phyloP scores from a whole-genome alignment of 2,888 invertebrate genomes.

The Mellilla xanthometata region DNA sequence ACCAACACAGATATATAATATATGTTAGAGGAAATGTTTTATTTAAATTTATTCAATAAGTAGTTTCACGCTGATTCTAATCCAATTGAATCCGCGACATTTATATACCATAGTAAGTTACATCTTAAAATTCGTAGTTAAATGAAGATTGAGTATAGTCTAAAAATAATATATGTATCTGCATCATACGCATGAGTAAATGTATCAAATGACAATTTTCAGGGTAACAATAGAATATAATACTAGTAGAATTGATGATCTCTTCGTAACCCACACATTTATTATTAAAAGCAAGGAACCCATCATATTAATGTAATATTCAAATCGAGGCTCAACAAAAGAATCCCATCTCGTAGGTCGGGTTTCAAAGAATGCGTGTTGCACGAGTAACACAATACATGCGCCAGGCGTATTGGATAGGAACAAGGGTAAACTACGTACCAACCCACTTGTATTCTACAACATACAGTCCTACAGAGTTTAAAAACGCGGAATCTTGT shows the following conservation, averaged over 20 bases:
- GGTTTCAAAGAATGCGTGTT: slow-evolving; percentile 71
- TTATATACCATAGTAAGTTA: too few species aligned
- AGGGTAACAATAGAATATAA: slow-evolving; percentile 28
- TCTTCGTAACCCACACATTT: slow-evolving; percentile 31
- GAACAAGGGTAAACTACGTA: slow-evolving; percentile 34
- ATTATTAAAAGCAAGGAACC: slow-evolving; percentile 57
- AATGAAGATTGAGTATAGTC: too few species aligned
- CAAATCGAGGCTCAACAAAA: slow-evolving; percentile 74
- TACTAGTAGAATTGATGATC: slow-evolving; percentile 19
- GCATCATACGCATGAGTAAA: too few species aligned
- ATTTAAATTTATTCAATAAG: too few species aligned
- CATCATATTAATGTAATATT: slow-evolving; percentile 74
- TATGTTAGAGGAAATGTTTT: too few species aligned
- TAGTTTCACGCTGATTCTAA: too few species aligned
- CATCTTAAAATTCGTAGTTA: too few species aligned
- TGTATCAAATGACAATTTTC: slow-evolving; percentile 13
- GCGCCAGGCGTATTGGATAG: slow-evolving; percentile 54
- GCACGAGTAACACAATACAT: slow-evolving; percentile 71
- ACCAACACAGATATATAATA: neutral
- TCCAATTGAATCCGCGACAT: too few species aligned
- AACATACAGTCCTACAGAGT: slow-evolving; percentile 1
- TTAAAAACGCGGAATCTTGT: slow-evolving; percentile 4
- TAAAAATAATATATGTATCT: too few species aligned
- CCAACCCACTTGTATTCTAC: slow-evolving; percentile 14
- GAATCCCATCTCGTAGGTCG: slow-evolving; percentile 67